Evolutionary conservation across 1,140 invertebrate genomes (phyloP), one percentile per base, ranked within the genome.

Genomic region (Drosophila punjabiensis): DNA sequence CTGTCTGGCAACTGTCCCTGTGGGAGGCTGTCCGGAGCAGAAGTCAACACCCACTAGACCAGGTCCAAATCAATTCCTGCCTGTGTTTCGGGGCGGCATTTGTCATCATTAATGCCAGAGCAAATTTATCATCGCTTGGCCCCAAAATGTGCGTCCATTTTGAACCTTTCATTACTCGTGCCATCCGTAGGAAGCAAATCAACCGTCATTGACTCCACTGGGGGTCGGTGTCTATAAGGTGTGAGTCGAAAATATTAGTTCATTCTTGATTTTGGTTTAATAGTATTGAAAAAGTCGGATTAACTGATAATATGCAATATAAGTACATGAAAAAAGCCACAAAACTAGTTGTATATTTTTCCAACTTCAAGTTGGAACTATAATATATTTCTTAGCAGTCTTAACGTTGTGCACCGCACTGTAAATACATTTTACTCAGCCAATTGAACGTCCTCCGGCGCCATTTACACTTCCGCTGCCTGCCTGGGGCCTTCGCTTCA

Each of bases 381-480:
- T 0, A 35, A 32, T 0, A 9, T 32, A 18, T 2, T 32, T 18
- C 28, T 3, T 6, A 20, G 6, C 0, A 14, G 8, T 5, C 43
- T 18, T 67, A 67, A 9, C 0, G 13, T 0, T 16, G 1, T 48
- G 65, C 37, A 63, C 16, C 65, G 41, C 32, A 37, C 58, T 37
- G 58, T 67, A 30, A 16, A 9, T 37, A 9, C 9, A 16, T 35
- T 33, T 43, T 68, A 13, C 47, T 52, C 59, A 76, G 47, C 68
- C 73, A 77, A 74, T 88, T 83, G 59, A 64, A 78, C 52, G 60
- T 35, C 28, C 73, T 64, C 50, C 39, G 65, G 55, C 59, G 77
- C 73, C 76, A 88, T 88, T 87, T 81, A 75, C 80, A 83, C 84
- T 88, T 88, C 76, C 83, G 83, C 64, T 77, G 58, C 24, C 66